Base-by-base conservation (phyloP, 2,888 invertebrate species). In the Perdita meconis region DNA sequence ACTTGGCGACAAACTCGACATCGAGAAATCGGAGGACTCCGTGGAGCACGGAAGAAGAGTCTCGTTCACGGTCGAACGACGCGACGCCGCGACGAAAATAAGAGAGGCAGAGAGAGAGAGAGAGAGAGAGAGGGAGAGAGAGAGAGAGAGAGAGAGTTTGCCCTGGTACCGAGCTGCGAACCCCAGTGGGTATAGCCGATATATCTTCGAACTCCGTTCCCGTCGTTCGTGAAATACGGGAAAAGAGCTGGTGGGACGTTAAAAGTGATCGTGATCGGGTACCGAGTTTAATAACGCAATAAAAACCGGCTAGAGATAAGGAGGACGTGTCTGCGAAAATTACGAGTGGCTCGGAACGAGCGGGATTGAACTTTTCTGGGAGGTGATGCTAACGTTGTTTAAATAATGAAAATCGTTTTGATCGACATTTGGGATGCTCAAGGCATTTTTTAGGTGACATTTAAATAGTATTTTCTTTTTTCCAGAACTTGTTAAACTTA, bases 1-100 rank as follows among this genome's bases (percentile, higher is more conserved):
- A 86, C 84, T 87, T 84, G 86, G 74, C 81, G 82, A 85, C 83
- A 80, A 82, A 81, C 67, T 80, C 77, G 66, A 73, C 57, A 57
- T 69, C 53, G 38, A 72, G 76, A 76, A 80, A 84, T 86, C 85
- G 80, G 80, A 56, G 60, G 22, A 12, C 13, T 30, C 55, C 68
- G 70, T 70, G 70, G 72, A 67, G 67, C 63, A 65, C 63, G 61
- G 73, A 72, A 69, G 67, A 78, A 68, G 70, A 42, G 61, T 59
- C 47, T 74, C 65, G 75, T 79, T 73, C 83, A 80, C 74, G 74
- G 71, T 66, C 71, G 68, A 75, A 19, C 60, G 65, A 70, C 44
- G 51, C 60, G 65, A 70, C 44, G 51, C 66, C 50, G 44, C 40
- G 64, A 57, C 53, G 78, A 79, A 75, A 75, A 82, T 84, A 73